Conservation (phyloP, 1,140 invertebrate genomes). For the Cydia amplana region DNA sequence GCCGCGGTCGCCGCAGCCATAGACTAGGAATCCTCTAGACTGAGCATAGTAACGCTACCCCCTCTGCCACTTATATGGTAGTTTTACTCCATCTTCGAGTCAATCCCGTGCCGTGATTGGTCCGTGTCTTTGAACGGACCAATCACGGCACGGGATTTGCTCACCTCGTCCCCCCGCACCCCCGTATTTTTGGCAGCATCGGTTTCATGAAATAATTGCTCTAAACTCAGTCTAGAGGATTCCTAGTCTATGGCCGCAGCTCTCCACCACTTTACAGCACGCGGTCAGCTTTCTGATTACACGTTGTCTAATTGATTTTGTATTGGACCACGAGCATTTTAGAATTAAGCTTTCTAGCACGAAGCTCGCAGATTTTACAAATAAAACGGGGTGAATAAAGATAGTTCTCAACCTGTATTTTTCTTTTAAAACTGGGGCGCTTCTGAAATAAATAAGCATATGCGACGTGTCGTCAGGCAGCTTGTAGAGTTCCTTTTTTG, state of each 20-base stretch:
- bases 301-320: constrained; percentile 24
- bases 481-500: not conserved
- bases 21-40: too few relatives aligned
- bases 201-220: too few relatives aligned
- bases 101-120: too few relatives aligned
- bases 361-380: not conserved
- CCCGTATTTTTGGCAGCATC: too few relatives aligned
- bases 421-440: constrained; percentile 3
- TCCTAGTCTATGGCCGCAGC: too few relatives aligned
- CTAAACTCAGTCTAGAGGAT: too few relatives aligned
- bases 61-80: too few relatives aligned
- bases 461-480: not conserved
- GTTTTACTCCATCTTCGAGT: too few relatives aligned
- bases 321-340: not conserved
- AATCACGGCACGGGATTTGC: too few relatives aligned
- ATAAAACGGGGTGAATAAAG: not conserved
- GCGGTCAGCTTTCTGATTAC: constrained; percentile 32
- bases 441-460: constrained; percentile 3
- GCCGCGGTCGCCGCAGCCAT: constrained; percentile 2
- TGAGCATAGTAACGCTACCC: too few relatives aligned
- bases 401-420: not conserved
- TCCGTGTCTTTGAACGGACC: too few relatives aligned
- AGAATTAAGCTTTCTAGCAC: constrained; percentile 15
- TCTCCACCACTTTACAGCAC: constrained; percentile 23
- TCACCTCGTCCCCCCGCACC: too few relatives aligned